Conservation (phyloP, 2,113 vertebrate species). For the Sorex fumeus region DNA sequence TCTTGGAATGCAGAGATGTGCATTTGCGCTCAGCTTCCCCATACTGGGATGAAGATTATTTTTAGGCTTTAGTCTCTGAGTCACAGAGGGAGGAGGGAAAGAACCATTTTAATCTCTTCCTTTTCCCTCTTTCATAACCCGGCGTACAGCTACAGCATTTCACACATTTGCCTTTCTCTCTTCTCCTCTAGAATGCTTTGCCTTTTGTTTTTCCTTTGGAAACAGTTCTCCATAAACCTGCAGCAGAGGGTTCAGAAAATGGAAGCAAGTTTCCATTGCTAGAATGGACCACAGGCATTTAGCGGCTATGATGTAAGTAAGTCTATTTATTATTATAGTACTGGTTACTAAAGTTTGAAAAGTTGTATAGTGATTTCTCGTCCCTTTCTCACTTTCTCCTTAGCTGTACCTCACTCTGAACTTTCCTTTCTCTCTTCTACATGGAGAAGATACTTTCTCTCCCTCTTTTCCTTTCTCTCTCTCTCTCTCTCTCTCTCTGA, state of each 20-base stretch:
- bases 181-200: constrained; percentile 21
- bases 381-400: background rate
- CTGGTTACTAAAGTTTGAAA: background rate
- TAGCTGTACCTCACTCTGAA: background rate
- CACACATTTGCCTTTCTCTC: constrained; percentile 1
- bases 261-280: constrained; percentile 49
- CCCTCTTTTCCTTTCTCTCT: too few species aligned
- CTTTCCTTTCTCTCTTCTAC: constrained; percentile 1
- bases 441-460: background rate
- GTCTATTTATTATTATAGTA: background rate
- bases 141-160: constrained; percentile 39
- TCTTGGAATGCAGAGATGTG: constrained; percentile 28
- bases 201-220: constrained; percentile 49
- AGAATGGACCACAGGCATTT: constrained; percentile 28
- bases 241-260: constrained; percentile 39
- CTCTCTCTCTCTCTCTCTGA: too few species aligned
- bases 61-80: constrained; percentile 74
- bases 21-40: constrained; percentile 59
- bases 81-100: constrained; percentile 70
- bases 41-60: constrained; percentile 53
- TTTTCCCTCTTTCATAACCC: constrained; percentile 60
- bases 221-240: constrained; percentile 52
- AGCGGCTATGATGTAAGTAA: constrained; percentile 55
- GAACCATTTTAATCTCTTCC: constrained; percentile 68
- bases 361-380: background rate